Conservation (phyloP, 2,888 invertebrate genomes). For the Neria commutata region DNA sequence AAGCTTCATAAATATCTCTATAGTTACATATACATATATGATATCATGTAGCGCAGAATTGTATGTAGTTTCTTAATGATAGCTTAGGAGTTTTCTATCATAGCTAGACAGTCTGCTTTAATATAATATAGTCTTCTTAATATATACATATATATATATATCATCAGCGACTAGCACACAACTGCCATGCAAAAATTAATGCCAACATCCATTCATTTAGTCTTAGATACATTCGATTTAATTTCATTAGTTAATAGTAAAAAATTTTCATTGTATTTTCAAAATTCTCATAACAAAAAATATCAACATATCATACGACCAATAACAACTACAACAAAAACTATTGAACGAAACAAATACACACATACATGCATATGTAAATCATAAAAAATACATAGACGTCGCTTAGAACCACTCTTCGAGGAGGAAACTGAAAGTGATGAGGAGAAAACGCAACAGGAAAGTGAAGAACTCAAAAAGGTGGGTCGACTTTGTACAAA, state of each 20-base stretch:
- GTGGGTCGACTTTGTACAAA: slow-evolving; percentile 56
- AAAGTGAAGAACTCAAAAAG: slow-evolving; percentile 61
- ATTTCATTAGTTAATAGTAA: not conserved
- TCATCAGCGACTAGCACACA: too few species aligned
- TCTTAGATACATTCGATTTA: not conserved
- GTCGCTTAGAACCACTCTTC: slow-evolving; percentile 80
- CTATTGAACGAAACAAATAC: not conserved
- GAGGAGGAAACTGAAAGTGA: slow-evolving; percentile 82
- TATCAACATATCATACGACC: slow-evolving; percentile 22
- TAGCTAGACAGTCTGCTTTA: too few species aligned
- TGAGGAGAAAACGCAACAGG: slow-evolving; percentile 61
- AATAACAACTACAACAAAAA: slow-evolving; percentile 9
- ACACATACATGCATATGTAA: slow-evolving; percentile 32
- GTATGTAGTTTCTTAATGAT: too few species aligned
- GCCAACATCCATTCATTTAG: not conserved
- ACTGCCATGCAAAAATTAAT: too few species aligned
- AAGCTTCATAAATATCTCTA: too few species aligned
- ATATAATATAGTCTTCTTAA: too few species aligned
- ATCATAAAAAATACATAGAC: slow-evolving; percentile 63
- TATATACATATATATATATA: too few species aligned
- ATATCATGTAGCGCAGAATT: too few species aligned
- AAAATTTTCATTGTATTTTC: slow-evolving; percentile 2
- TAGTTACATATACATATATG: too few species aligned
- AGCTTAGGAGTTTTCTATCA: too few species aligned
- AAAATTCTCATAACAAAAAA: slow-evolving; percentile 2